A percentile compares a stretch with the other conserved stretches of the same genome.
These are phyloP conservation scores for Taurulus bubalis DNA, from an alignment of 2,113 vertebrate genomes.

Conservation along the genomic window DNA sequence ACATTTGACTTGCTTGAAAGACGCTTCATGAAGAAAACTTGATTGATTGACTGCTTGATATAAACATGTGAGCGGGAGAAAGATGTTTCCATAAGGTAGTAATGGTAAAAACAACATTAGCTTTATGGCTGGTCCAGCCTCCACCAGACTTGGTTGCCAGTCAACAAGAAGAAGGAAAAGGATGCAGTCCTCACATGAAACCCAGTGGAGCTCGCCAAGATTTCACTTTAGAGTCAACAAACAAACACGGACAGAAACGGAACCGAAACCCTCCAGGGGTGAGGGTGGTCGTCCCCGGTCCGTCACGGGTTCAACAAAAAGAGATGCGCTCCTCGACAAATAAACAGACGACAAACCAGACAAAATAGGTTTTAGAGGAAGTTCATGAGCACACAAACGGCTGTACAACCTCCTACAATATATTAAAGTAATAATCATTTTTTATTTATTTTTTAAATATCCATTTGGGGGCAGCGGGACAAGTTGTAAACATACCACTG, in stretches of 20 bases:
- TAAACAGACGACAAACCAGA: too few relatives aligned
- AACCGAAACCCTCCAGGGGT: not conserved
- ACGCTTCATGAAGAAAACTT: not conserved
- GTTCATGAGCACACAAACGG: too few relatives aligned
- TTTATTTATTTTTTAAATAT: too few relatives aligned
- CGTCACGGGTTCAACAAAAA: not conserved
- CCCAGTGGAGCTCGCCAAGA: not conserved
- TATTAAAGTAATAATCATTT: too few relatives aligned
- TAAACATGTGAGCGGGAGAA: not conserved
- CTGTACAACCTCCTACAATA: too few relatives aligned
- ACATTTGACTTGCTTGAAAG: not conserved
- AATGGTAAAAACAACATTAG: not conserved
- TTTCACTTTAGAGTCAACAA: not conserved
- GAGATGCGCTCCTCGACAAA: too few relatives aligned
- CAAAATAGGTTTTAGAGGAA: too few relatives aligned
- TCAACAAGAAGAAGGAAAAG: not conserved
- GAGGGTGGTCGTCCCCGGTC: not conserved
- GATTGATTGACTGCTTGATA: not conserved
- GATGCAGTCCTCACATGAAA: not conserved
- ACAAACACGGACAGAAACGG: not conserved
- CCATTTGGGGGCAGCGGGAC: too few relatives aligned
- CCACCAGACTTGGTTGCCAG: not conserved
- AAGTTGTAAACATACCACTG: too few relatives aligned
- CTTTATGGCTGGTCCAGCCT: not conserved
- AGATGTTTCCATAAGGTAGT: not conserved